Evolutionary conservation across 2,888 invertebrate genomes (phyloP).

Genomic region (Acanthopleura granulata): DNA sequence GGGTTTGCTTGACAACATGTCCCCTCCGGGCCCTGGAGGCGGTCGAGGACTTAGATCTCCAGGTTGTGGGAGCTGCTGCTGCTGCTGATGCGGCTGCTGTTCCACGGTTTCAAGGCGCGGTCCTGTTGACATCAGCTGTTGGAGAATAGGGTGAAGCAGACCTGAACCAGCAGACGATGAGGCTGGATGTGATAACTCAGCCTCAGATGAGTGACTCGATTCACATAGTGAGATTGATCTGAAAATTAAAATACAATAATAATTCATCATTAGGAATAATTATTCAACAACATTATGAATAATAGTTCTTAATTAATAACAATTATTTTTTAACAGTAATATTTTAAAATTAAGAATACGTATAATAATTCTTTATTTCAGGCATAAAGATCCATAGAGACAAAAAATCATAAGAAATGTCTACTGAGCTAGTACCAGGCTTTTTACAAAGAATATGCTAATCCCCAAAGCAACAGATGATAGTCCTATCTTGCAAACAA

Average conservation of each 20-base stretch:
- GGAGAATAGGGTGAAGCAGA: slow-evolving; percentile 72
- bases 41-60: not conserved
- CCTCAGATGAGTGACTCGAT: not conserved
- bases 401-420: too few relatives aligned
- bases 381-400: too few relatives aligned
- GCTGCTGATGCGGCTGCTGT: slow-evolving; percentile 61
- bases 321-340: too few relatives aligned
- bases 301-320: not conserved
- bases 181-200: not conserved
- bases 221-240: slow-evolving; percentile 36
- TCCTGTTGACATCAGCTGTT: slow-evolving; percentile 86
- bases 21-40: slow-evolving; percentile 8
- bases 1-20: not conserved
- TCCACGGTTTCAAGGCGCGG: slow-evolving; percentile 90
- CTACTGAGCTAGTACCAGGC: too few relatives aligned
- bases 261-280: not conserved
- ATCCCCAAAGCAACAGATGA: too few relatives aligned
- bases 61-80: not conserved
- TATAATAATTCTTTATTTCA: too few relatives aligned
- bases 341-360: too few relatives aligned
- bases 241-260: slow-evolving; percentile 1
- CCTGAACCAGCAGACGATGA: not conserved
- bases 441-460: too few relatives aligned
- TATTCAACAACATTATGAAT: too few relatives aligned
- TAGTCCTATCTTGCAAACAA: too few relatives aligned